Evolutionary conservation across 2,888 invertebrate species (phyloP).

Genomic region (Diachrysia chrysitis): DNA sequence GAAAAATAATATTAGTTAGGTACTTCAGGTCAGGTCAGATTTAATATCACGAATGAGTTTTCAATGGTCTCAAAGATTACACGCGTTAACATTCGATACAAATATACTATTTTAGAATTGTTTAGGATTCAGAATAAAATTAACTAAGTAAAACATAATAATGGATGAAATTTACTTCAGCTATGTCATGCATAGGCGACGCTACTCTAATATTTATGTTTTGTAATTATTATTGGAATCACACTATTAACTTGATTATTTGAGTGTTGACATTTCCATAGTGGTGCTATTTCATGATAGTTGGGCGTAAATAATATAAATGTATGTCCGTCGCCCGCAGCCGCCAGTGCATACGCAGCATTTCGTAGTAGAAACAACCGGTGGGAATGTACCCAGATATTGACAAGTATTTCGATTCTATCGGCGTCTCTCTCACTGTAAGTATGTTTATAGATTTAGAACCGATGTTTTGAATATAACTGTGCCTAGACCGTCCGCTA

Average conservation of each 20-base stretch:
- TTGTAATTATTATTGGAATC: no score
- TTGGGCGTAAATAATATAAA: conserved; percentile 52
- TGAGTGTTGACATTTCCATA: conserved; percentile 47
- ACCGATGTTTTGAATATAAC: no score
- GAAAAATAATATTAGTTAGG: no score
- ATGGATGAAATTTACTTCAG: no score
- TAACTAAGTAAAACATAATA: no score
- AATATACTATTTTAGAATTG: not conserved
- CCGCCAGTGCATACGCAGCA: conserved; percentile 39
- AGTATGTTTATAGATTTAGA: conserved; percentile 41
- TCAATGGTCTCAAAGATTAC: no score
- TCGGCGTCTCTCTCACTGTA: conserved; percentile 67
- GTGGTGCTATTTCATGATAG: conserved; percentile 35
- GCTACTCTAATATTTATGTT: no score
- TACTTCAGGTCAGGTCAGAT: no score
- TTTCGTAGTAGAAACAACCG: conserved; percentile 37
- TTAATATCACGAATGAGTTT: no score
- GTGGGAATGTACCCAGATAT: conserved; percentile 61
- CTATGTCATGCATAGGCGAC: not conserved
- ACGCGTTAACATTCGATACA: not conserved
- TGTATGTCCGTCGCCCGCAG: conserved; percentile 23
- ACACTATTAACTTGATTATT: not conserved
- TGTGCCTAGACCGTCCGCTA: no score
- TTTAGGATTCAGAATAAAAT: no score
- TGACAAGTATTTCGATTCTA: conserved; percentile 61